phyloP scores from a whole-genome alignment of 1,140 invertebrate species.

The Hylyphantes graminicola region DNA sequence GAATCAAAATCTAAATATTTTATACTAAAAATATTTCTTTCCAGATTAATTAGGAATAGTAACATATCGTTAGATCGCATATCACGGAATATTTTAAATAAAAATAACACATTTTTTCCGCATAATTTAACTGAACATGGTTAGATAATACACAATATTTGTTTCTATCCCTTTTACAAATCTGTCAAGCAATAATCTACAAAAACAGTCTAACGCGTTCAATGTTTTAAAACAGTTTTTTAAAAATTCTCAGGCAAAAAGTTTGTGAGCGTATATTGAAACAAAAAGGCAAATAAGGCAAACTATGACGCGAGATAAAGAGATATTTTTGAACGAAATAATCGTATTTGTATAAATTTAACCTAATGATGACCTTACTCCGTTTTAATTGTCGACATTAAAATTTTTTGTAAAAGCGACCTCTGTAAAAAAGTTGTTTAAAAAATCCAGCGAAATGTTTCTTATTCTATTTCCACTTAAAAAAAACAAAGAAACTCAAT shows the following conservation, averaged over 20 bases:
- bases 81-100: not conserved
- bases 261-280: not conserved
- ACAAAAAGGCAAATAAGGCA: conserved; percentile 47
- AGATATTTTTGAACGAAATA: too few species aligned
- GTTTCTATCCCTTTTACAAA: not conserved
- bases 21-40: not conserved
- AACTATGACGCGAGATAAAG: not conserved
- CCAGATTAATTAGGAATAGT: conserved; percentile 29
- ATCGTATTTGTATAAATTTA: too few species aligned
- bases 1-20: not conserved
- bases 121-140: too few species aligned
- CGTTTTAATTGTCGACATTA: too few species aligned
- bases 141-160: not conserved
- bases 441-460: too few species aligned
- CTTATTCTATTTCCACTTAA: too few species aligned
- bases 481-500: too few species aligned
- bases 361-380: too few species aligned
- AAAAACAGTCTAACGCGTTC: conserved; percentile 19
- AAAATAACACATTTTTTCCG: too few species aligned
- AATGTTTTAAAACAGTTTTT: not conserved
- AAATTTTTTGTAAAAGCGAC: too few species aligned
- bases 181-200: conserved; percentile 2
- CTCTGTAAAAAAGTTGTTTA: too few species aligned
- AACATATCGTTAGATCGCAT: conserved; percentile 41
- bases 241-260: not conserved